phyloP scores from a whole-genome alignment of 2,888 invertebrate species.

The Drosophila incognita region DNA sequence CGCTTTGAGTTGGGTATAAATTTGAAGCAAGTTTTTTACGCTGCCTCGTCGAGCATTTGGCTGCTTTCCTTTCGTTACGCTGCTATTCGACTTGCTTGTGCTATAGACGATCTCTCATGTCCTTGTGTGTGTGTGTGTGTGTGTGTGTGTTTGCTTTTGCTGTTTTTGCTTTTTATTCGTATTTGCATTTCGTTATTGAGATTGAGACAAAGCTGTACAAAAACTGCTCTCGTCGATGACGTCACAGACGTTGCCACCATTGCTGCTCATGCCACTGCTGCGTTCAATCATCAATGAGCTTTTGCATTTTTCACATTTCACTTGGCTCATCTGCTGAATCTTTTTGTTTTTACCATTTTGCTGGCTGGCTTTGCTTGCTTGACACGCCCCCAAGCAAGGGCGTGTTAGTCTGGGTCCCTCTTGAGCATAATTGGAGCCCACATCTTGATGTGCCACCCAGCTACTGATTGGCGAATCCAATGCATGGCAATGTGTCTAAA shows the following conservation, averaged over 20 bases:
- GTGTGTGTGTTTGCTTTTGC: constrained; percentile 66
- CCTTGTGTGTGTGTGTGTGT: constrained; percentile 18
- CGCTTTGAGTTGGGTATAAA: neutral
- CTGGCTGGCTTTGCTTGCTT: constrained; percentile 51
- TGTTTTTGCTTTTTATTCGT: constrained; percentile 52
- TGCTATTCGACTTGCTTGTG: constrained; percentile 26
- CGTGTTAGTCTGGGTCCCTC: constrained; percentile 33
- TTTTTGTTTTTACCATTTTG: constrained; percentile 52
- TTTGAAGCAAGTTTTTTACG: constrained; percentile 22
- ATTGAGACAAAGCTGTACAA: constrained; percentile 71
- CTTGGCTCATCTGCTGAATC: constrained; percentile 56
- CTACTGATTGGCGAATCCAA: constrained; percentile 62
- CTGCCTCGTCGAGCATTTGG: constrained; percentile 59
- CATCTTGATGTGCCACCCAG: constrained; percentile 33
- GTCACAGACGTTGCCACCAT: neutral
- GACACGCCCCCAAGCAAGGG: constrained; percentile 40
- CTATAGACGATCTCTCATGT: constrained; percentile 37
- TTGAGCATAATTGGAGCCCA: constrained; percentile 65
- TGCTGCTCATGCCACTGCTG: constrained; percentile 39
- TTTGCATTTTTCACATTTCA: constrained; percentile 75
- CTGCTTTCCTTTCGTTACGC: constrained; percentile 53
- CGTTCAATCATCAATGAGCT: constrained; percentile 76
- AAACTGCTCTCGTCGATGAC: constrained; percentile 36
- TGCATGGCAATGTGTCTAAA: constrained; percentile 42
- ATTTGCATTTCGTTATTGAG: constrained; percentile 80